phyloP scores from a whole-genome alignment of 2,797 vertebrate species.

The Alectoris magna region DNA sequence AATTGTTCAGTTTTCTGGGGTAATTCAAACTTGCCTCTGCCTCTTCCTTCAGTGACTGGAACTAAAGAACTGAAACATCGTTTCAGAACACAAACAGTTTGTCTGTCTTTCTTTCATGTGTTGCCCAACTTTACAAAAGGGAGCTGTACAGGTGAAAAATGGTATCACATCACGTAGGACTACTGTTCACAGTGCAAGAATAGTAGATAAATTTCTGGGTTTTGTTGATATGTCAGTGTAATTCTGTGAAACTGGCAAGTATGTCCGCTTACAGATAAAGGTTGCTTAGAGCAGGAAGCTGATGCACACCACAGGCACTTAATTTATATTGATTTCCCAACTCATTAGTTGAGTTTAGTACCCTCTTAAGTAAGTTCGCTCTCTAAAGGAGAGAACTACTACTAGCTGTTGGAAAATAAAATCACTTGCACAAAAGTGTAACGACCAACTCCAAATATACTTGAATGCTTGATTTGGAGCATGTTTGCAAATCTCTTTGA shows the following conservation, averaged over 20 bases:
- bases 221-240: slow-evolving; percentile 73
- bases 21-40: slow-evolving; percentile 82
- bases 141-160: slow-evolving; percentile 68
- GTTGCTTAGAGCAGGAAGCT: slow-evolving; percentile 56
- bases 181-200: slow-evolving; percentile 68
- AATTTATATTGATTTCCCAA: slow-evolving; percentile 72
- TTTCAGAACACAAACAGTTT: slow-evolving; percentile 73
- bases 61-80: slow-evolving; percentile 77
- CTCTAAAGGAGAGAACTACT: slow-evolving; percentile 17
- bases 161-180: slow-evolving; percentile 66
- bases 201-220: slow-evolving; percentile 67
- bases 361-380: slow-evolving; percentile 31
- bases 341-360: slow-evolving; percentile 61
- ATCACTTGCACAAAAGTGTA: slow-evolving; percentile 51
- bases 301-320: slow-evolving; percentile 69
- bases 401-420: slow-evolving; percentile 47
- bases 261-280: slow-evolving; percentile 58
- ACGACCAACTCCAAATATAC: slow-evolving; percentile 31
- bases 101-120: slow-evolving; percentile 70
- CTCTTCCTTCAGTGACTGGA: slow-evolving; percentile 82
- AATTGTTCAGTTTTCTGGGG: slow-evolving; percentile 76
- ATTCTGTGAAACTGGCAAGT: slow-evolving; percentile 72
- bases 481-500: slow-evolving; percentile 11
- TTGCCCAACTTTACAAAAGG: slow-evolving; percentile 79
- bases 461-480: slow-evolving; percentile 23